Conservation (phyloP, 2,797 vertebrate species). For the Sitta carolinensis region DNA sequence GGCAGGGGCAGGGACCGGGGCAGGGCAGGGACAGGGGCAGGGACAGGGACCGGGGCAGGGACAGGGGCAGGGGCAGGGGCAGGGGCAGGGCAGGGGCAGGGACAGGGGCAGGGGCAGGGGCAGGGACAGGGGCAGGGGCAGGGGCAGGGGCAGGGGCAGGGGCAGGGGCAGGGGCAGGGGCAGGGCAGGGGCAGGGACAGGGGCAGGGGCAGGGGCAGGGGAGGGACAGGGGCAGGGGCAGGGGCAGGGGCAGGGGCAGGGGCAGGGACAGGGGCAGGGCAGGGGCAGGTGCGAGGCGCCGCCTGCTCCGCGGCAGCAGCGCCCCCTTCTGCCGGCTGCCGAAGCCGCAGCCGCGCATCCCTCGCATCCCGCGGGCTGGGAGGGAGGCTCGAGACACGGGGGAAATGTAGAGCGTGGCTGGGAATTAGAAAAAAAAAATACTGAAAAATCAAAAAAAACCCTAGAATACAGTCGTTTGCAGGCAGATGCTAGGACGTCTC, state of each 20-base stretch:
- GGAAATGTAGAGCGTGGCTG: not conserved
- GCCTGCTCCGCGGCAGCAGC: constrained; percentile 62
- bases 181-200: too few species aligned
- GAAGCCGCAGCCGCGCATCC: not conserved
- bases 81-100: too few species aligned
- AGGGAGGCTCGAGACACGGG: not conserved
- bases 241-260: accelerated
- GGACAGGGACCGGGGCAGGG: too few species aligned
- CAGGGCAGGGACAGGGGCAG: too few species aligned
- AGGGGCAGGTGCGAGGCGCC: not conserved
- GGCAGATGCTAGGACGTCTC: not conserved
- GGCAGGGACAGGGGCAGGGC: accelerated
- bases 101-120: too few species aligned
- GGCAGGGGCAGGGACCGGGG: too few species aligned
- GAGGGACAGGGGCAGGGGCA: not conserved
- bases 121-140: too few species aligned
- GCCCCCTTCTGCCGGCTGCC: constrained; percentile 64
- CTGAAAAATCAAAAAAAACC: constrained; percentile 1
- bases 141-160: too few species aligned
- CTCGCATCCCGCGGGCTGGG: not conserved
- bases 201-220: accelerated
- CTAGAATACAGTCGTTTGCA: not conserved
- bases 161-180: too few species aligned
- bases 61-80: too few species aligned
- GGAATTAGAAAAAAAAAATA: not conserved